A percentile compares a stretch with the other conserved stretches of the same genome.
phyloP scores from a whole-genome alignment of 2,888 invertebrate genomes.

The Plutella xylostella region DNA sequence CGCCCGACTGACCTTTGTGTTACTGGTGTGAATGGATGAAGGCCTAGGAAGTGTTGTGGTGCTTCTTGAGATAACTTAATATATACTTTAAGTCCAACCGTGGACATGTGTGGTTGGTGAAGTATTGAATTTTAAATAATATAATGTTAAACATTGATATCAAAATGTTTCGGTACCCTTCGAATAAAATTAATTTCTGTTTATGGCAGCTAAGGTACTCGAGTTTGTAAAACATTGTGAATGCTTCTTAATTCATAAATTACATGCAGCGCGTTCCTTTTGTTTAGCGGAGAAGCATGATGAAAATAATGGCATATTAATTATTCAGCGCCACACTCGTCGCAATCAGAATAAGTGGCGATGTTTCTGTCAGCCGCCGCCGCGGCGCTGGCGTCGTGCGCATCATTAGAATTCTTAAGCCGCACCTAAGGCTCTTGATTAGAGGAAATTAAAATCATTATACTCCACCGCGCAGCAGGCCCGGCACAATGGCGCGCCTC shows the following conservation, averaged over 20 bases:
- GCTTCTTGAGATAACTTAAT: no score
- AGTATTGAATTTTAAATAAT: no score
- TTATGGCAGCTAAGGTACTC: no score
- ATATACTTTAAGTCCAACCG: no score
- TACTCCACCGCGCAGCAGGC: conserved; percentile 51
- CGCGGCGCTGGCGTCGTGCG: conserved; percentile 32
- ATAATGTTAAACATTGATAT: no score
- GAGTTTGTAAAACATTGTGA: conserved; percentile 3
- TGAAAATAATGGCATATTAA: conserved; percentile 66
- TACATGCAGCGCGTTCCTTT: conserved; percentile 42
- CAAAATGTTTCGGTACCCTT: no score
- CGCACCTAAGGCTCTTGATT: conserved; percentile 67
- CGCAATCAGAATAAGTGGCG: conserved; percentile 70
- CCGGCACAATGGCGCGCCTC: conserved; percentile 53
- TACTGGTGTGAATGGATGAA: no score
- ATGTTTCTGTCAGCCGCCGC: conserved; percentile 64
- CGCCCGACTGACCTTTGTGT: no score
- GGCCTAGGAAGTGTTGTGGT: no score
- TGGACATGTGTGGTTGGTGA: no score
- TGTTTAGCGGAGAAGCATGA: conserved; percentile 44
- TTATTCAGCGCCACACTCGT: conserved; percentile 68
- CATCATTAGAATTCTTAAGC: conserved; percentile 71
- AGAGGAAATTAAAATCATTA: conserved; percentile 72
- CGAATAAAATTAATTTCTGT: no score
- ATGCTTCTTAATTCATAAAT: conserved; percentile 41